These are phyloP conservation scores for Scaptomyza parva DNA, from an alignment of 2,888 invertebrate species.

Conservation along the genomic window DNA sequence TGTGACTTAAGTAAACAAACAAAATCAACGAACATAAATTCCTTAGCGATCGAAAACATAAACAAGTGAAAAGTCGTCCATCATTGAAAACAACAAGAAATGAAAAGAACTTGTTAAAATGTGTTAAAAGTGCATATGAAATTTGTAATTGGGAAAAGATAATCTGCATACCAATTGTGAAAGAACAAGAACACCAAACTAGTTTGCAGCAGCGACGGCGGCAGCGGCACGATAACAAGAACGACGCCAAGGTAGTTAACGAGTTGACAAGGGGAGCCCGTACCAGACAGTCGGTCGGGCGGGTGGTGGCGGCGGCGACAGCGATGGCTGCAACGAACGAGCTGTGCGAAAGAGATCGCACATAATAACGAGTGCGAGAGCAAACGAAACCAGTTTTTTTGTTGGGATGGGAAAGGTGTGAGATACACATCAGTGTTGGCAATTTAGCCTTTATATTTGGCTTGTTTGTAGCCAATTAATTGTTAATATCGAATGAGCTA, in stretches of 20 bases:
- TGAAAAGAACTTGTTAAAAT: slow-evolving; percentile 10
- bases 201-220: slow-evolving; percentile 50
- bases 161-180: slow-evolving; percentile 67
- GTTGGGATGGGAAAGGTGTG: slow-evolving; percentile 3
- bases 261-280: slow-evolving; percentile 61
- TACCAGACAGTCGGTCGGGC: slow-evolving; percentile 35
- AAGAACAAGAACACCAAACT: slow-evolving; percentile 60
- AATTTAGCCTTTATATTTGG: neutral
- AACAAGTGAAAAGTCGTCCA: slow-evolving; percentile 28
- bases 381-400: slow-evolving; percentile 45
- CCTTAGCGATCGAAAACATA: slow-evolving; percentile 8
- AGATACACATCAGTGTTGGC: slow-evolving; percentile 18
- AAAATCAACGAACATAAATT: slow-evolving; percentile 7
- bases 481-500: too few relatives aligned
- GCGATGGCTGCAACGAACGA: slow-evolving; percentile 16
- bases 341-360: slow-evolving; percentile 38
- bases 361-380: slow-evolving; percentile 19
- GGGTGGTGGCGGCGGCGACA: slow-evolving; percentile 8
- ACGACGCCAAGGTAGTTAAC: slow-evolving; percentile 75
- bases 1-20: slow-evolving; percentile 45
- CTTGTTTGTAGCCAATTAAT: neutral
- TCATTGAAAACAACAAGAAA: slow-evolving; percentile 8
- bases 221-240: slow-evolving; percentile 65
- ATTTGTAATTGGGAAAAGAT: slow-evolving; percentile 55
- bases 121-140: slow-evolving; percentile 40